phyloP scores from a whole-genome alignment of 92 coral and sea anemone species.

The Desmophyllum pertusum region DNA sequence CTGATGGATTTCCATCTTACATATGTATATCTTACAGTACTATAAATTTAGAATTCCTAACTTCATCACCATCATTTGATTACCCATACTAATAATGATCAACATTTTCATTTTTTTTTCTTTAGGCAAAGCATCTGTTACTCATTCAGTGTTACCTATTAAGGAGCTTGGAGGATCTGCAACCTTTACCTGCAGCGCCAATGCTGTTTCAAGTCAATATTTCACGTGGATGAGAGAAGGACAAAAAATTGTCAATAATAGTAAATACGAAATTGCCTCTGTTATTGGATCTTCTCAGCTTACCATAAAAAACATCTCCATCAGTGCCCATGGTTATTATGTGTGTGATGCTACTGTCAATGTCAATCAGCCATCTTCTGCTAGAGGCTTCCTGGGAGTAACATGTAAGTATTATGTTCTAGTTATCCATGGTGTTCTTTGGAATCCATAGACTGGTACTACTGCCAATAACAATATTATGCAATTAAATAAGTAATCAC shows the following conservation, averaged over 20 bases:
- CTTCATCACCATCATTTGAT: too few relatives aligned
- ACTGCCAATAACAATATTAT: too few relatives aligned
- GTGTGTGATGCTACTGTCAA: neutral
- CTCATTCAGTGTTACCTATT: neutral
- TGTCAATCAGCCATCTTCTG: neutral
- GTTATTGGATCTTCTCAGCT: slow-evolving; percentile 3
- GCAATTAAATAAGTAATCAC: too few relatives aligned
- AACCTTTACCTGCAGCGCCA: neutral
- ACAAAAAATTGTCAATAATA: neutral
- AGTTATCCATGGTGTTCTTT: too few relatives aligned
- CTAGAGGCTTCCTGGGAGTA: neutral
- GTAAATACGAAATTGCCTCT: neutral
- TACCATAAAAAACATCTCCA: neutral
- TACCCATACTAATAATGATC: too few relatives aligned
- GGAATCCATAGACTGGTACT: too few relatives aligned
- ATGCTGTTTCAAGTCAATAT: neutral
- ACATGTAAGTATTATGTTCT: neutral
- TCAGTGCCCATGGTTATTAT: slow-evolving; percentile 1
- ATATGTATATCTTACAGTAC: too few relatives aligned
- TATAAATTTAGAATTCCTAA: too few relatives aligned
- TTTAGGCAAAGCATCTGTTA: neutral
- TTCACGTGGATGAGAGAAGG: neutral
- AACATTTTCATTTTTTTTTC: too few relatives aligned
- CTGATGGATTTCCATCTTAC: too few relatives aligned
- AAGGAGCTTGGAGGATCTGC: neutral